Evolutionary conservation across 1,140 invertebrate species (phyloP).

Genomic region (Drosophila nigrodunni): DNA sequence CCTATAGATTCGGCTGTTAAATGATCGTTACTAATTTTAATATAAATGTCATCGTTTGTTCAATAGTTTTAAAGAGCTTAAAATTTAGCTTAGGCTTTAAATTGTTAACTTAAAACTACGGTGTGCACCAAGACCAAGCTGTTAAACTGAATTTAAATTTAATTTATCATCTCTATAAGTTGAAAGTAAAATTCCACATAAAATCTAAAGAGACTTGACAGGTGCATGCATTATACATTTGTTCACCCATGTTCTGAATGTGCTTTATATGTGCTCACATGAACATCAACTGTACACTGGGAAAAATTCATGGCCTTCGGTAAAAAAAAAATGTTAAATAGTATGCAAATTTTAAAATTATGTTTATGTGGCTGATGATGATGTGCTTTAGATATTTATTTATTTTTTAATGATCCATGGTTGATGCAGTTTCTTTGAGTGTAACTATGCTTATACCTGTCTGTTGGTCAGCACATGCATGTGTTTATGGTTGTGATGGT

Average conservation of each 20-base stretch:
- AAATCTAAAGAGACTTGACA: neutral
- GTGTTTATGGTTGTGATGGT: conserved; percentile 21
- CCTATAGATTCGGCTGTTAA: neutral
- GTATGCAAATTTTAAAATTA: too few relatives aligned
- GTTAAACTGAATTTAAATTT: neutral
- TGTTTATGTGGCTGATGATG: too few relatives aligned
- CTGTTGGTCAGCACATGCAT: neutral
- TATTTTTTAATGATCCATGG: neutral
- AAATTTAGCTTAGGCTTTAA: neutral
- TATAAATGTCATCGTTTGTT: neutral
- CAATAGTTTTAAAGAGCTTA: neutral
- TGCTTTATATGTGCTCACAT: neutral
- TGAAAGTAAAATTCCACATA: neutral
- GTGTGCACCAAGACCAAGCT: neutral
- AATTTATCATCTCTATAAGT: neutral
- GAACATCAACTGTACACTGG: neutral
- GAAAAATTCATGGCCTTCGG: neutral
- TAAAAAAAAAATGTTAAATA: too few relatives aligned
- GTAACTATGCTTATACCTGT: neutral
- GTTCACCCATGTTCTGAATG: neutral
- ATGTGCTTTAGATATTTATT: neutral
- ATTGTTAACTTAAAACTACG: neutral
- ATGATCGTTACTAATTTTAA: neutral
- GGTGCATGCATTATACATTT: neutral
- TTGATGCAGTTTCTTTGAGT: neutral